Percentiles rank a stretch among this genome's conserved stretches.
Conservation (phyloP, 2,797 vertebrate species). For the Anguilla anguilla region DNA sequence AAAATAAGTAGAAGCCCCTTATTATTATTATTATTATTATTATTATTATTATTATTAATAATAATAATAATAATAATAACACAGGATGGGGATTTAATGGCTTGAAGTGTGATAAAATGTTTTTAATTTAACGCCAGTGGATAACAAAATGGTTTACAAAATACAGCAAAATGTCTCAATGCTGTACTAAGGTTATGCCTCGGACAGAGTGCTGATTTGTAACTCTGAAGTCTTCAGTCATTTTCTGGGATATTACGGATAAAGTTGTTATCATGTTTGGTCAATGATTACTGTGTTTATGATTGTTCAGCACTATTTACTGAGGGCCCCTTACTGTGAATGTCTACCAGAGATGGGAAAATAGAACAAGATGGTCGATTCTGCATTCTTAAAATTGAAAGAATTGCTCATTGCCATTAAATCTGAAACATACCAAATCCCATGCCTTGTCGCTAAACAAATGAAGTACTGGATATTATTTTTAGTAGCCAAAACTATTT, state of each 20-base stretch:
- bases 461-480: not conserved
- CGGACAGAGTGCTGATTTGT: not conserved
- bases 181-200: not conserved
- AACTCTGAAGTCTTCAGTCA: not conserved
- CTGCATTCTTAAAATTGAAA: no score
- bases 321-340: not conserved
- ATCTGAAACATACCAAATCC: not conserved
- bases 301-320: not conserved
- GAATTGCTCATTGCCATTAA: no score
- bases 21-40: not conserved
- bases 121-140: not conserved
- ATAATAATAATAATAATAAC: no score
- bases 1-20: not conserved
- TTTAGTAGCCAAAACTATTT: not conserved
- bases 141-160: not conserved
- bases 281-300: not conserved
- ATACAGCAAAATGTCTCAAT: not conserved
- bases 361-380: not conserved
- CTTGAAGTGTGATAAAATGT: no score
- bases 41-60: not conserved
- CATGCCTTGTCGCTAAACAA: not conserved
- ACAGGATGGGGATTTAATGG: not conserved
- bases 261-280: not conserved
- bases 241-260: not conserved
- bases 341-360: not conserved